These are phyloP conservation scores for Elachura formosa DNA, from an alignment of 2,113 vertebrate genomes.

Conservation along the genomic window DNA sequence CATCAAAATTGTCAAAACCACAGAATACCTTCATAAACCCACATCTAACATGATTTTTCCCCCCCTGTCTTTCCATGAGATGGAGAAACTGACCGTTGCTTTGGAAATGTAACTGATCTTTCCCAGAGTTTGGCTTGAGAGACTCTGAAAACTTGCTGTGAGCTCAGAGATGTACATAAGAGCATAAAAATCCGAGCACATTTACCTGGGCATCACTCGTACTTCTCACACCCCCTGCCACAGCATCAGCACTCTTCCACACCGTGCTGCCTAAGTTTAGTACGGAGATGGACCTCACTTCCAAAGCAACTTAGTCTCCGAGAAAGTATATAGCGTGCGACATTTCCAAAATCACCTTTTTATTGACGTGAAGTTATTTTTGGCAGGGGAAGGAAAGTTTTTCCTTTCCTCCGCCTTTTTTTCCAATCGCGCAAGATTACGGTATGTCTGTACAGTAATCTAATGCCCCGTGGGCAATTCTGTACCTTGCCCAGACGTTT, in stretches of 20 bases:
- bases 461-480: background rate
- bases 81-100: background rate
- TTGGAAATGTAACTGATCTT: background rate
- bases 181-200: background rate
- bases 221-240: background rate
- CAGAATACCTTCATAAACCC: background rate
- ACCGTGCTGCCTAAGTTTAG: background rate
- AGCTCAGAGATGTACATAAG: background rate
- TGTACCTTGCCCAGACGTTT: background rate
- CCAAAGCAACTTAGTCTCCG: background rate
- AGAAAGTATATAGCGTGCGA: background rate
- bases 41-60: background rate
- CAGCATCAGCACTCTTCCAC: background rate
- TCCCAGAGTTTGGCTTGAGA: background rate
- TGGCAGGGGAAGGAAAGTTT: constrained; percentile 4
- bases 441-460: constrained; percentile 4
- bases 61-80: background rate
- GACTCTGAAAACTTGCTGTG: background rate
- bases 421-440: background rate
- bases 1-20: background rate
- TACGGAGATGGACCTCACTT: background rate
- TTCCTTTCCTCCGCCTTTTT: background rate
- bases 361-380: constrained; percentile 30
- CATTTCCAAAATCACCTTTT: constrained; percentile 4
- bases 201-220: background rate